These are phyloP conservation scores for Esox niger DNA, from an alignment of 2,113 vertebrate genomes.

Conservation along the genomic window DNA sequence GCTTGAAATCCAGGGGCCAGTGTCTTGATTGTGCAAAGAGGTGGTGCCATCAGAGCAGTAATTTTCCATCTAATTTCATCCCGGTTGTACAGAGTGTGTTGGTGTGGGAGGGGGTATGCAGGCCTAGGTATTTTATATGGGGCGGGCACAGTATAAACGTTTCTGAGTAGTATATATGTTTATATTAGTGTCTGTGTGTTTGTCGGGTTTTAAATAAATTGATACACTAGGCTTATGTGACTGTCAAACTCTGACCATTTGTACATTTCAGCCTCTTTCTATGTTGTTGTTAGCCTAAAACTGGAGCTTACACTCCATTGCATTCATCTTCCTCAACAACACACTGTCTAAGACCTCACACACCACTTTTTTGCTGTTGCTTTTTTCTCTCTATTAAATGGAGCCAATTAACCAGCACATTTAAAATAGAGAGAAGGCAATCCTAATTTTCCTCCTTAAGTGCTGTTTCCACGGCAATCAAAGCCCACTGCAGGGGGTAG, in stretches of 20 bases:
- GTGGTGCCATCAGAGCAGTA: constrained; percentile 60
- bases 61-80: constrained; percentile 66
- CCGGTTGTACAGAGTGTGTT: constrained; percentile 45
- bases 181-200: not conserved
- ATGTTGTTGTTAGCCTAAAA: constrained; percentile 20
- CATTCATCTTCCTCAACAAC: constrained; percentile 43
- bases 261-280: not conserved
- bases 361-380: constrained; percentile 61
- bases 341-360: constrained; percentile 43
- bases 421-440: constrained; percentile 70
- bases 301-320: constrained; percentile 14
- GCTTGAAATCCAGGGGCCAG: constrained; percentile 48
- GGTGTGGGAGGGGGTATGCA: constrained; percentile 50
- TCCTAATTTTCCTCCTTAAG: constrained; percentile 75
- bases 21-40: constrained; percentile 68
- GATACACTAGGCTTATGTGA: not conserved
- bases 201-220: constrained; percentile 6
- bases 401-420: constrained; percentile 71
- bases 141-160: too few relatives aligned
- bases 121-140: constrained; percentile 17
- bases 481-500: constrained; percentile 65
- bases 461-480: constrained; percentile 74
- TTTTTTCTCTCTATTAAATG: constrained; percentile 67
- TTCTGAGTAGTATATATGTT: constrained; percentile 14
- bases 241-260: not conserved